A percentile compares a stretch with the other conserved stretches of the same genome.
Evolutionary conservation across 1,140 invertebrate species (phyloP).

Genomic region (Anagrus nilaparvatae): DNA sequence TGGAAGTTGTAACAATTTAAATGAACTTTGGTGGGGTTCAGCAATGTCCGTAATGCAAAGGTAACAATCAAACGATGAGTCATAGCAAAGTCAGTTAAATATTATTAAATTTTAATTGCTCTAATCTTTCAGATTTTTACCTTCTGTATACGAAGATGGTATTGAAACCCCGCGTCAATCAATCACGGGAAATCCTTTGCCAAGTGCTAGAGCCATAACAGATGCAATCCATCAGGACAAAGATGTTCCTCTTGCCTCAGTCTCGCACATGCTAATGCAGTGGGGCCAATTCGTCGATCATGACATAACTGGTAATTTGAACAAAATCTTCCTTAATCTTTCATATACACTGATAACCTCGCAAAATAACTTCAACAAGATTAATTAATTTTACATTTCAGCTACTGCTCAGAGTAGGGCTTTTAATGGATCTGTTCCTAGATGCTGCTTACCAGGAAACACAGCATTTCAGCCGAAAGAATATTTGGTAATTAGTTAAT

Average conservation of each 20-base stretch:
- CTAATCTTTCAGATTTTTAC: constrained; percentile 47
- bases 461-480: constrained; percentile 48
- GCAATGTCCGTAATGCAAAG: constrained; percentile 69
- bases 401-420: constrained; percentile 47
- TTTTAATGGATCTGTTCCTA: constrained; percentile 70
- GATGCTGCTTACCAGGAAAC: constrained; percentile 62
- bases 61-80: constrained; percentile 12
- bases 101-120: background rate
- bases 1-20: constrained; percentile 77
- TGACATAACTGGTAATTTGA: constrained; percentile 63
- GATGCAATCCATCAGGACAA: constrained; percentile 52
- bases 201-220: constrained; percentile 58
- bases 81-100: background rate
- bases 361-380: constrained; percentile 5
- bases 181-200: constrained; percentile 46
- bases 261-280: constrained; percentile 75
- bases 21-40: constrained; percentile 67
- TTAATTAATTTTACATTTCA: constrained; percentile 18
- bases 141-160: constrained; percentile 74
- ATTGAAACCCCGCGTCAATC: constrained; percentile 41
- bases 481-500: constrained; percentile 43
- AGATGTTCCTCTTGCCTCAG: constrained; percentile 40
- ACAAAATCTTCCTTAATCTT: constrained; percentile 36
- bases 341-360: background rate
- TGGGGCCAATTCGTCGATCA: constrained; percentile 81